phyloP scores from a whole-genome alignment of 2,888 invertebrate species.

The Coronaproctus castanopsis region DNA sequence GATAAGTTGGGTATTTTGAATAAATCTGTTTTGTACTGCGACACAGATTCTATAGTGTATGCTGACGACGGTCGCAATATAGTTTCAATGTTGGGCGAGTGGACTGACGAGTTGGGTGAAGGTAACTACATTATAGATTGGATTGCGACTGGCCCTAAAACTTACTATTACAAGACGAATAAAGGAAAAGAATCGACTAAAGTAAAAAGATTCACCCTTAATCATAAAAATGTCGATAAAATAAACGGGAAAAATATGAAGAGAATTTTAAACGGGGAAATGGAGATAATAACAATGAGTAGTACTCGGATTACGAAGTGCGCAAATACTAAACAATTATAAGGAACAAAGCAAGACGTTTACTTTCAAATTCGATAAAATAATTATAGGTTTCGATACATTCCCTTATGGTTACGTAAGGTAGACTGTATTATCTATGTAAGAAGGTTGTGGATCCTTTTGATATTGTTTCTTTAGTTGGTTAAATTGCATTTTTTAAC shows the following conservation, averaged over 20 bases:
- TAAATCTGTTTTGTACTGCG: neutral
- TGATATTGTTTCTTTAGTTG: no score
- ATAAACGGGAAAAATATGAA: slow-evolving; percentile 2
- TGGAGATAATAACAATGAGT: neutral
- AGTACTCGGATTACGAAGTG: no score
- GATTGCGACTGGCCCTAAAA: slow-evolving; percentile 2
- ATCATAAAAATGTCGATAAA: slow-evolving; percentile 4
- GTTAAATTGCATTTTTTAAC: no score
- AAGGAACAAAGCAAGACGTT: no score
- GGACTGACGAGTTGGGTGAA: slow-evolving; percentile 4
- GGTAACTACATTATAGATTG: neutral
- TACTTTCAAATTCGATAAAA: no score
- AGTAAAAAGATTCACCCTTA: slow-evolving; percentile 6
- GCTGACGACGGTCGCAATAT: neutral
- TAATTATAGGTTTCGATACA: no score
- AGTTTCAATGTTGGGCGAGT: neutral
- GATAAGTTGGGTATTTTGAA: neutral
- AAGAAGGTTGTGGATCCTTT: no score
- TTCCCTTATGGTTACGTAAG: no score
- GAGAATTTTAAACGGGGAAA: neutral
- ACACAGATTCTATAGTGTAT: slow-evolving; percentile 4
- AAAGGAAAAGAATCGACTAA: slow-evolving; percentile 2
- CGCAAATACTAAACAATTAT: no score
- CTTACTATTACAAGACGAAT: slow-evolving; percentile 6
- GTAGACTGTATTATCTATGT: no score